Conservation (phyloP, 2,113 vertebrate genomes). For the Sinosuthora webbiana region DNA sequence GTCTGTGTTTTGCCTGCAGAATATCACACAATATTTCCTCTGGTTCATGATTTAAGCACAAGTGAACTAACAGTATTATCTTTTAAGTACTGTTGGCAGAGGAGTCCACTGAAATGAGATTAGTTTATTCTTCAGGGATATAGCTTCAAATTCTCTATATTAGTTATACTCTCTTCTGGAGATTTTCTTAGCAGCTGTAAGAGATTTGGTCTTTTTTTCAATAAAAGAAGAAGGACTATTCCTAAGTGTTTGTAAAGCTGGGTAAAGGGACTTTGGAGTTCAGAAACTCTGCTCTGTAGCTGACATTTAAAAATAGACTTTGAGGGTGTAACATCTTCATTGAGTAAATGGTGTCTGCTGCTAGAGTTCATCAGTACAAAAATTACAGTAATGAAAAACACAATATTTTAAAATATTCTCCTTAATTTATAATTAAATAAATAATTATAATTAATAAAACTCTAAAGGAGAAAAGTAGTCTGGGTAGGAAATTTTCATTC, state of each 20-base stretch:
- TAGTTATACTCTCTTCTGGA: background rate
- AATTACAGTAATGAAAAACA: background rate
- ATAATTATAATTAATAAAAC: background rate
- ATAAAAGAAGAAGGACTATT: background rate
- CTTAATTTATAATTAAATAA: background rate
- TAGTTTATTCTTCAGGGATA: constrained; percentile 7
- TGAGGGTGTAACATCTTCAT: background rate
- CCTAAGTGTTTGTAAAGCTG: background rate
- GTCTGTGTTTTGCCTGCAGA: background rate
- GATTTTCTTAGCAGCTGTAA: background rate
- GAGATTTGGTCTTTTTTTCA: background rate
- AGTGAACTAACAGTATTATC: background rate
- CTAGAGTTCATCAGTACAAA: background rate
- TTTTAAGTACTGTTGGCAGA: background rate
- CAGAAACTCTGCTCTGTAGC: background rate
- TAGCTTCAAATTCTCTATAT: background rate
- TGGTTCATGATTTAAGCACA: background rate
- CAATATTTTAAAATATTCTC: background rate
- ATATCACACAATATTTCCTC: background rate
- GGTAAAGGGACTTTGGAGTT: background rate
- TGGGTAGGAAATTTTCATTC: background rate
- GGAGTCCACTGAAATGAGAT: background rate
- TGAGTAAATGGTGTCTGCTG: background rate
- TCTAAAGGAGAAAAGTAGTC: background rate
- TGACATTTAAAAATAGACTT: background rate